A percentile compares a stretch with the other conserved stretches of the same genome.
Evolutionary conservation across 2,113 vertebrate genomes (phyloP).

Genomic region (Formicarius rufipectus): DNA sequence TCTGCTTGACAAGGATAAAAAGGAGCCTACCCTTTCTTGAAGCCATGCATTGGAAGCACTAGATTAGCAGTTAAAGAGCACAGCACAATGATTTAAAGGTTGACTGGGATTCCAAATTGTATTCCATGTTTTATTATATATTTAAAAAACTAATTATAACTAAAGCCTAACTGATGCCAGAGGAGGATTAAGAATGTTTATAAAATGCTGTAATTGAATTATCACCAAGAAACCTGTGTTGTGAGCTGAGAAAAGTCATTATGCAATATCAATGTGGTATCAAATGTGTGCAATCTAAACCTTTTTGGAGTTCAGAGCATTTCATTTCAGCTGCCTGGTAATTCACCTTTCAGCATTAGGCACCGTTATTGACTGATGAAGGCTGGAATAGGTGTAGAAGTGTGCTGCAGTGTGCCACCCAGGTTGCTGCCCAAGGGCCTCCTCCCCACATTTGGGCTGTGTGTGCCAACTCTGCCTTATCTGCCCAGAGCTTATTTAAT

Average conservation of each 20-base stretch:
- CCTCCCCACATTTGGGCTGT: not conserved
- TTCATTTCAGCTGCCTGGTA: not conserved
- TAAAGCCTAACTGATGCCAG: not conserved
- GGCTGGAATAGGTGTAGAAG: not conserved
- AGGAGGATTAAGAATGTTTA: not conserved
- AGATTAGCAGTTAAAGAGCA: conserved; percentile 7
- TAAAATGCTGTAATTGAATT: not conserved
- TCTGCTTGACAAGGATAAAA: not conserved
- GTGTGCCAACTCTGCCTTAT: not conserved
- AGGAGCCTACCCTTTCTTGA: not conserved
- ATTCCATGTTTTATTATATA: not conserved
- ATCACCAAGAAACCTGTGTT: not conserved
- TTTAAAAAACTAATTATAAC: not conserved
- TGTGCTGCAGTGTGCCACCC: not conserved
- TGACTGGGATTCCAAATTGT: conserved; percentile 31
- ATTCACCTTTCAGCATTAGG: not conserved
- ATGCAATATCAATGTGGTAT: not conserved
- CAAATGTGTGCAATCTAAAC: not conserved
- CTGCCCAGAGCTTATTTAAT: not conserved
- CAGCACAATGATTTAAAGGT: not conserved
- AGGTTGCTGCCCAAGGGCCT: not conserved
- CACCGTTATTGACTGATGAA: not conserved
- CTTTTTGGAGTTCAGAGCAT: not conserved
- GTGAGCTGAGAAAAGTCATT: not conserved
- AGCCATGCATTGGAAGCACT: not conserved